These are phyloP conservation scores for Calyptommatus sinebrachiatus DNA, from an alignment of 2,113 vertebrate genomes.

Conservation along the genomic window DNA sequence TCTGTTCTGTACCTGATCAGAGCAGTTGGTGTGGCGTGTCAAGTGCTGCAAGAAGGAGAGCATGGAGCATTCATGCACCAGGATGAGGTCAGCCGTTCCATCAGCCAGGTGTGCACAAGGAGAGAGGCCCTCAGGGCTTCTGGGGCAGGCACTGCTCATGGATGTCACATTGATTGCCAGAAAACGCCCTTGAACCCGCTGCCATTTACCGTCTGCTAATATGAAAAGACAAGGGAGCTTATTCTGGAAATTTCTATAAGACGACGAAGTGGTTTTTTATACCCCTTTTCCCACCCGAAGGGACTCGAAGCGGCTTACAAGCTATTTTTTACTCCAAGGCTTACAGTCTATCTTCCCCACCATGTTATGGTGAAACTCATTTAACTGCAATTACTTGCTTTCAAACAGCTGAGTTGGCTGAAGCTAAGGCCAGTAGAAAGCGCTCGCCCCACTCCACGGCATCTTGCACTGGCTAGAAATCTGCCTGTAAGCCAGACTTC, in stretches of 20 bases:
- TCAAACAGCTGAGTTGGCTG: too few relatives aligned
- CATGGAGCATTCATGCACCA: slow-evolving; percentile 73
- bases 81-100: slow-evolving; percentile 80
- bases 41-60: slow-evolving; percentile 76
- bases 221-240: neutral
- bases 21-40: slow-evolving; percentile 74
- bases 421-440: too few relatives aligned
- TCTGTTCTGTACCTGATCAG: slow-evolving; percentile 72
- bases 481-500: neutral
- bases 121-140: slow-evolving; percentile 78
- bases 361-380: too few relatives aligned
- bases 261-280: too few relatives aligned
- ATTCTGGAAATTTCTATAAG: neutral
- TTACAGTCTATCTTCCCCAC: too few relatives aligned
- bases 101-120: slow-evolving; percentile 82
- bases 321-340: too few relatives aligned
- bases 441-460: too few relatives aligned
- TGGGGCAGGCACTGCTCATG: slow-evolving; percentile 82
- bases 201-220: slow-evolving; percentile 59
- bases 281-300: too few relatives aligned
- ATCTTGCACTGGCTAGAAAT: neutral
- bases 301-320: too few relatives aligned
- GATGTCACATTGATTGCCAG: slow-evolving; percentile 76
- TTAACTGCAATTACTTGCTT: too few relatives aligned
- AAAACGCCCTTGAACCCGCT: slow-evolving; percentile 63